A percentile compares a stretch with the other conserved stretches of the same genome.
Conservation (phyloP, 2,888 invertebrate species). For the Harmothoe impar region DNA sequence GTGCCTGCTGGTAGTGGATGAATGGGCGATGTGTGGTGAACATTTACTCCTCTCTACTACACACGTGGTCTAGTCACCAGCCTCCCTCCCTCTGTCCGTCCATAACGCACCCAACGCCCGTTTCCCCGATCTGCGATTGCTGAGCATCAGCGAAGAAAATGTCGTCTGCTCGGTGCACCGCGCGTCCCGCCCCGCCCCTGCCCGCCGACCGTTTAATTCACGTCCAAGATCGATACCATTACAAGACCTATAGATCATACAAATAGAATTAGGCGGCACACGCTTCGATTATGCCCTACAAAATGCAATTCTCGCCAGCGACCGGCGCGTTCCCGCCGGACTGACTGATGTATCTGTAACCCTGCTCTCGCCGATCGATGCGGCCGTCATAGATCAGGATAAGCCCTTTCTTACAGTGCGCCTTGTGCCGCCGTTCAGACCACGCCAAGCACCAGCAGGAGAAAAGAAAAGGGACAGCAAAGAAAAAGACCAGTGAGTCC, state of each 20-base stretch:
- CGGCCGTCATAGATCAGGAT: slow-evolving; percentile 24
- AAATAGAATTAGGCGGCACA: slow-evolving; percentile 42
- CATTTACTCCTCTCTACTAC: neutral
- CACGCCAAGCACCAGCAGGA: neutral
- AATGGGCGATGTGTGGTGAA: no score
- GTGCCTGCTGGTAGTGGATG: no score
- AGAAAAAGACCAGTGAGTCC: neutral
- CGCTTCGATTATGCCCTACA: slow-evolving; percentile 42
- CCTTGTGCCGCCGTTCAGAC: neutral
- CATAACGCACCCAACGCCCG: slow-evolving; percentile 7
- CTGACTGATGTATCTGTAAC: slow-evolving; percentile 37
- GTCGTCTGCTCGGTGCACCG: slow-evolving; percentile 28
- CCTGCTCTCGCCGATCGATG: slow-evolving; percentile 22
- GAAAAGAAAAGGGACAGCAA: no score
- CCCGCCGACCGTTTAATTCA: slow-evolving; percentile 32
- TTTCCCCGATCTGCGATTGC: neutral
- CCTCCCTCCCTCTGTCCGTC: neutral
- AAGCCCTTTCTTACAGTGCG: neutral
- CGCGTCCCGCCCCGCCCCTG: neutral
- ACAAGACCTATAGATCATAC: slow-evolving; percentile 48
- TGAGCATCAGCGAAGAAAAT: neutral
- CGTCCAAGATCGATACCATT: neutral
- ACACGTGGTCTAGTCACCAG: neutral
- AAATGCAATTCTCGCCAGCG: slow-evolving; percentile 34
- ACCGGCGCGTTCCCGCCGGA: neutral